phyloP scores from a whole-genome alignment of 2,113 vertebrate genomes.

The Misgurnus mizolepis region DNA sequence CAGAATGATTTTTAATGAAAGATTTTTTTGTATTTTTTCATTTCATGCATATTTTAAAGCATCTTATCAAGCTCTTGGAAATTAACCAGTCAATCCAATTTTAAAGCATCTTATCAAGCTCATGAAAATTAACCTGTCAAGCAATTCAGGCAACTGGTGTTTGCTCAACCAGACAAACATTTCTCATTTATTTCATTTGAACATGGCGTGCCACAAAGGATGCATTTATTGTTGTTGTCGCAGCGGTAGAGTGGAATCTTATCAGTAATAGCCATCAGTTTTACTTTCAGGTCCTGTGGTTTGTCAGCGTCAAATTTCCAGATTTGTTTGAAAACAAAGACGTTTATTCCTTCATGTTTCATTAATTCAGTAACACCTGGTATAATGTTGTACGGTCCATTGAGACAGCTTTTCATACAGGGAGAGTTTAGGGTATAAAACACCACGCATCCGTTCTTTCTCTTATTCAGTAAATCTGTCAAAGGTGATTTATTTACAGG shows the following conservation, averaged over 20 bases:
- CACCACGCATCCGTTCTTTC: not conserved
- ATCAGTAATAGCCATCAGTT: not conserved
- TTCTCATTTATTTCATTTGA: not conserved
- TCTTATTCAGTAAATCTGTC: not conserved
- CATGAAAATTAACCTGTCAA: too few relatives aligned
- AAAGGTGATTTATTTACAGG: not conserved
- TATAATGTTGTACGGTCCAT: not conserved
- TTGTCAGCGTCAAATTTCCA: not conserved
- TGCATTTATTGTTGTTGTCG: fast-evolving
- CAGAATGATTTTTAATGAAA: too few relatives aligned
- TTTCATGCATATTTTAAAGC: too few relatives aligned
- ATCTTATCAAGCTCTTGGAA: too few relatives aligned
- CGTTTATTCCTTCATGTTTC: not conserved
- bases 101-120: too few relatives aligned
- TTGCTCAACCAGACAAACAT: not conserved
- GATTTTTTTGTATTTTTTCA: too few relatives aligned
- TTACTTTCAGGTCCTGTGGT: fast-evolving
- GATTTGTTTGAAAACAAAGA: not conserved
- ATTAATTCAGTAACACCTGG: not conserved
- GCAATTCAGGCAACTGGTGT: not conserved
- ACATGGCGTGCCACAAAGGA: not conserved
- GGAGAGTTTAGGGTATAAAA: conserved; percentile 28
- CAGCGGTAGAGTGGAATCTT: conserved; percentile 20
- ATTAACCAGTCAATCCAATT: too few relatives aligned
- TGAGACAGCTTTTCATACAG: not conserved